Conservation (phyloP, 2,113 vertebrate species). For the Microcebus lehilahytsara region DNA sequence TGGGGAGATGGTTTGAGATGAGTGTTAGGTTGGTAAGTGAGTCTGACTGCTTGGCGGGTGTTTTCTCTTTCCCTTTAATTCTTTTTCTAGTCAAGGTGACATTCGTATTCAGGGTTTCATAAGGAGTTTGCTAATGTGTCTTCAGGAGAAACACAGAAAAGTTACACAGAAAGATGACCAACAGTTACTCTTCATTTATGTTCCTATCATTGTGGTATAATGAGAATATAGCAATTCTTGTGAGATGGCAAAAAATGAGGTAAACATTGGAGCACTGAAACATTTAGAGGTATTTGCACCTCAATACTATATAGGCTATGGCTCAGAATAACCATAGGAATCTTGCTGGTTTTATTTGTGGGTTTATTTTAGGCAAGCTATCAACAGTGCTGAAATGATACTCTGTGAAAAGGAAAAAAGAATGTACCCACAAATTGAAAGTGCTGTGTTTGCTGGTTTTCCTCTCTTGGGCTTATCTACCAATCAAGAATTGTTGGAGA, state of each 20-base stretch:
- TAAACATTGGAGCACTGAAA: slow-evolving; percentile 43
- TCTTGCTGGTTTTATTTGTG: slow-evolving; percentile 68
- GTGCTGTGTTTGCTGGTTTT: slow-evolving; percentile 63
- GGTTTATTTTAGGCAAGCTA: slow-evolving; percentile 62
- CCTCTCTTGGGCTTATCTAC: neutral
- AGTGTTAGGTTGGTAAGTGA: slow-evolving; percentile 30
- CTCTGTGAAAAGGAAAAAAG: slow-evolving; percentile 33
- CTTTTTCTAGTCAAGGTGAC: neutral
- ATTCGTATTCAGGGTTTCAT: neutral
- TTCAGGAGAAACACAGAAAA: neutral
- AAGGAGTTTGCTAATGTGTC: neutral
- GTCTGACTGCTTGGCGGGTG: neutral
- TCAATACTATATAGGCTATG: slow-evolving; percentile 42
- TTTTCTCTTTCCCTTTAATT: slow-evolving; percentile 24
- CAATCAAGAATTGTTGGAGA: slow-evolving; percentile 62
- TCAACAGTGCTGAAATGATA: slow-evolving; percentile 75
- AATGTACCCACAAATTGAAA: slow-evolving; percentile 67
- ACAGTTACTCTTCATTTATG: neutral
- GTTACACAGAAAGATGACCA: neutral
- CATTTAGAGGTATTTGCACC: slow-evolving; percentile 26
- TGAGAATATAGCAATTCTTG: slow-evolving; percentile 11
- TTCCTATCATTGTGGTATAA: neutral
- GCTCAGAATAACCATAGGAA: slow-evolving; percentile 49
- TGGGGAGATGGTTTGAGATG: slow-evolving; percentile 19
- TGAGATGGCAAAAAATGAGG: slow-evolving; percentile 26